A percentile compares a stretch with the other conserved stretches of the same genome.
phyloP scores from a whole-genome alignment of 2,888 invertebrate genomes.

The Muscina levida region DNA sequence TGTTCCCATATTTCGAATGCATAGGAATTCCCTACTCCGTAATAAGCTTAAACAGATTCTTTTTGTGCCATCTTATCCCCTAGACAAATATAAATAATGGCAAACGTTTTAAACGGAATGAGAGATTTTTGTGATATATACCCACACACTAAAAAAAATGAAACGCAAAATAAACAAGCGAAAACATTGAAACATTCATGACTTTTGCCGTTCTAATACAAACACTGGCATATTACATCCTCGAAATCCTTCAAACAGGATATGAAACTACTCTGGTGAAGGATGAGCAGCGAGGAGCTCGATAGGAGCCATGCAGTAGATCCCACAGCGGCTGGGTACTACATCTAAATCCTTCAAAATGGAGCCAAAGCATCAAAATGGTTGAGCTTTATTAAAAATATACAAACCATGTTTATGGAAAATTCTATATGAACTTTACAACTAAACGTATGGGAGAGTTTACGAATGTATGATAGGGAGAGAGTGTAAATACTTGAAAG shows the following conservation, averaged over 20 bases:
- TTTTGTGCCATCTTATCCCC: slow-evolving; percentile 14
- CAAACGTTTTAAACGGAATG: slow-evolving; percentile 31
- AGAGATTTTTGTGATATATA: slow-evolving; percentile 32
- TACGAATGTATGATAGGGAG: neutral
- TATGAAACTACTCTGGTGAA: slow-evolving; percentile 51
- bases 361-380: slow-evolving; percentile 17
- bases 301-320: slow-evolving; percentile 7
- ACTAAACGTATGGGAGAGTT: neutral
- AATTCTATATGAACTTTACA: slow-evolving; percentile 24
- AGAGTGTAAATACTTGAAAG: too few relatives aligned
- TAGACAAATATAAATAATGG: slow-evolving; percentile 39
- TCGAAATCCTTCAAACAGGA: slow-evolving; percentile 52
- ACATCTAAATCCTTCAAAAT: slow-evolving; percentile 2
- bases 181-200: slow-evolving; percentile 44
- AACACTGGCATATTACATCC: slow-evolving; percentile 53
- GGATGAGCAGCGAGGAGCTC: too few relatives aligned
- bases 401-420: slow-evolving; percentile 51
- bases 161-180: neutral
- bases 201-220: slow-evolving; percentile 42
- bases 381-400: slow-evolving; percentile 46
- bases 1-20: too few relatives aligned
- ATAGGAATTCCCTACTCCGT: neutral
- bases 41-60: slow-evolving; percentile 36
- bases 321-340: neutral
- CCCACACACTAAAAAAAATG: neutral